These are phyloP conservation scores for Parnassius smintheus DNA, from an alignment of 2,888 invertebrate genomes.

Conservation along the genomic window DNA sequence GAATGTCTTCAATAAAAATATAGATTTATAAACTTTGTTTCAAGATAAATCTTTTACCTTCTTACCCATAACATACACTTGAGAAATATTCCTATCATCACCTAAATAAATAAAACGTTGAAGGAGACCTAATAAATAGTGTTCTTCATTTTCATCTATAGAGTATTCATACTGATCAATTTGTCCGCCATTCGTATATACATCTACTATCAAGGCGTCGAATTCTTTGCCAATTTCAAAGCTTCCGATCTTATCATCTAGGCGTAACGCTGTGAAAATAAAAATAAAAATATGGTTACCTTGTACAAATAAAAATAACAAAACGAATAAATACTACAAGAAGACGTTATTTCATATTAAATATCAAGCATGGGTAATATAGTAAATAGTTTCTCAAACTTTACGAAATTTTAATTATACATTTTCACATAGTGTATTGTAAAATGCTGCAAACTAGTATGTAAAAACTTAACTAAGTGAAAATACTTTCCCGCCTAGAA, in stretches of 20 bases:
- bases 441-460: too few relatives aligned
- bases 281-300: not conserved
- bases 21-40: not conserved
- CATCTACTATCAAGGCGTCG: slow-evolving; percentile 90
- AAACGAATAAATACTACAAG: too few relatives aligned
- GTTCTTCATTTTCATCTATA: slow-evolving; percentile 46
- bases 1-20: not conserved
- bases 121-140: slow-evolving; percentile 81
- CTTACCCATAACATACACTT: slow-evolving; percentile 88
- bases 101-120: slow-evolving; percentile 90
- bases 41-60: slow-evolving; percentile 44
- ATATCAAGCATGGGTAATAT: too few relatives aligned
- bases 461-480: too few relatives aligned
- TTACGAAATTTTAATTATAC: too few relatives aligned
- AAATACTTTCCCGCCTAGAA: too few relatives aligned
- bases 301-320: too few relatives aligned
- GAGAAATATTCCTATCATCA: slow-evolving; percentile 90
- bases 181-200: slow-evolving; percentile 71
- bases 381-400: too few relatives aligned
- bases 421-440: too few relatives aligned
- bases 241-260: slow-evolving; percentile 89
- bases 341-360: too few relatives aligned
- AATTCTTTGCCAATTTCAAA: slow-evolving; percentile 91
- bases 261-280: slow-evolving; percentile 82
- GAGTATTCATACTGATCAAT: slow-evolving; percentile 71